Base-by-base conservation (phyloP, 1,140 invertebrate genomes). In the Formica selysi region DNA sequence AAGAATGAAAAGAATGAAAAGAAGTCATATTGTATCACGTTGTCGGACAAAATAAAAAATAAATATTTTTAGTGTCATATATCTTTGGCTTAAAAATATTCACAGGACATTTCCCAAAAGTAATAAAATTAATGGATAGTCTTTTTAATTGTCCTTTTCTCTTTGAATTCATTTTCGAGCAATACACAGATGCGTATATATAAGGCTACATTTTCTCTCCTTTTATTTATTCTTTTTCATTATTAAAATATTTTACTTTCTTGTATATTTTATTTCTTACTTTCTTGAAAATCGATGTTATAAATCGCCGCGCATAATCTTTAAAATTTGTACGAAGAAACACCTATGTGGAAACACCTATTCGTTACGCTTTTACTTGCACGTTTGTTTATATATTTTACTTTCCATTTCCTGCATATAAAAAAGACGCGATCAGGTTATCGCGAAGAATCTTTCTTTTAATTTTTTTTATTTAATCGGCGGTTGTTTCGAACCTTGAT, bases 381-480 rank as follows among this genome's bases (percentile, higher is more conserved):
- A 73, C 4, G 13, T 57, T 29, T 41, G 11, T 51, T 48, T 71
- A 16, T 0, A 10, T 16, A 74, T 59, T 74, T 59, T 76, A 61
- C 36, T 41, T 59, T 76, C 8, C 36, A 41, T 26, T 32, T 54
- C n/a, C 59, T 59, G n/a, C 3, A 8, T 6, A 36, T 19, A 36
- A 61, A 13, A 41, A 61, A 19, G 73, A 76, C 22, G 10, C 54
- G 36, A 76, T 59, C n/a, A 19, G 4, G 0, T 76, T 76, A 74
- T 61, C 73, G 22, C 54, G 32, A 59, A 32, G n/a, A 38, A n/a
- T 16, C 10, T 61, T 61, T 26, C 41, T 59, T 32, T 32, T 32
- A 2, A 1, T 32, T 32, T 32, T 32, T 32, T 32, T 32, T 19
- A 22, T 29, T 16, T 19, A 22, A 76, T 76, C 32, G 32, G 1